Evolutionary conservation across 2,113 vertebrate species (phyloP).

Genomic region (Polyodon spathula): DNA sequence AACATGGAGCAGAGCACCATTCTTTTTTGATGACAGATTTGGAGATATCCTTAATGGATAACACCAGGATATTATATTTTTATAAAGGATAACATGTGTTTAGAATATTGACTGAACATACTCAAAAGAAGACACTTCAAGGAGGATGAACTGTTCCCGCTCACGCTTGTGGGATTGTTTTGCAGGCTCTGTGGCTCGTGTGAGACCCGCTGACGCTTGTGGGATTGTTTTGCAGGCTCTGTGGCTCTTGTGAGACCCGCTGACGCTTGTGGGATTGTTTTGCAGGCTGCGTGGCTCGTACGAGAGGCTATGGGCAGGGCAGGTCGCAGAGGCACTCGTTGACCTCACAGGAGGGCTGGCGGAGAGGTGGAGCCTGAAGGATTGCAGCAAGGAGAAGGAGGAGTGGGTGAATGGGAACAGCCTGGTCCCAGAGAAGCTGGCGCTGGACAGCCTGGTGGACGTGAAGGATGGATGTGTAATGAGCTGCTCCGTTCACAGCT

Average conservation of each 20-base stretch:
- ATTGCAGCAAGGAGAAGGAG: constrained; percentile 23
- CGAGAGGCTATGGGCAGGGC: constrained; percentile 85
- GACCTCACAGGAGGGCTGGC: constrained; percentile 83
- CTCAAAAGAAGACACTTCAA: constrained; percentile 74
- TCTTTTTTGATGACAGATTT: too few relatives aligned
- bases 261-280: background rate
- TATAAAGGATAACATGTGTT: constrained; percentile 85
- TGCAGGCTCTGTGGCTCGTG: background rate
- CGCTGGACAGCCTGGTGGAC: constrained; percentile 56
- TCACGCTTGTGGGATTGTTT: background rate
- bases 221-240: background rate
- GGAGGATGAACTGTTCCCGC: too few relatives aligned
- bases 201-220: background rate
- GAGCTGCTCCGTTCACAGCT: constrained; percentile 77
- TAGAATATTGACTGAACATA: constrained; percentile 88
- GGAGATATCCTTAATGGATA: too few relatives aligned
- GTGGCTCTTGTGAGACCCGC: background rate
- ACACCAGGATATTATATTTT: too few relatives aligned
- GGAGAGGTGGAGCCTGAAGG: constrained; percentile 72
- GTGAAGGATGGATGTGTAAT: constrained; percentile 71
- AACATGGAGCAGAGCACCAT: too few relatives aligned
- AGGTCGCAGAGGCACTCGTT: constrained; percentile 85
- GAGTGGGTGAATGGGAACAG: constrained; percentile 33
- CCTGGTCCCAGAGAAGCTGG: constrained; percentile 35
- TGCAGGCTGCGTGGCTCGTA: constrained; percentile 79